Base-by-base conservation (phyloP, 2,797 vertebrate genomes). In the Psittacula derbiana region DNA sequence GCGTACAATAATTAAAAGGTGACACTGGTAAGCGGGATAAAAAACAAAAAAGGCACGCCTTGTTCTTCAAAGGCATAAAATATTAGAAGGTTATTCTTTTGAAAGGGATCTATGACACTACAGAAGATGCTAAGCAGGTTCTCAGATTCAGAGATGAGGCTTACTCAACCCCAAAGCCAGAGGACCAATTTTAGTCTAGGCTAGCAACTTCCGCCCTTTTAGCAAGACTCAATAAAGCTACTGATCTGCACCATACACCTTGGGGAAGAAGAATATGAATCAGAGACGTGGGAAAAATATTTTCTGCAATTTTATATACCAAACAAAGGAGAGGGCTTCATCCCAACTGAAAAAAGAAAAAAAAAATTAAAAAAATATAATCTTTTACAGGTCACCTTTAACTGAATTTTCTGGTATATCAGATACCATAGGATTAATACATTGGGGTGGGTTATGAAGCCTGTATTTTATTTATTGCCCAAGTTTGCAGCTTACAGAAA, bases 401-500 rank as follows among this genome's bases (percentile, higher is more conserved):
- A 80, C 41, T 78, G 71, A 78, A 44, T 75, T 91, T 43, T 67
- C 60, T 89, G 92, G 82, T 91, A 53, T 53, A 52, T 76, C 55
- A 44, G 30, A 72, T 92, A 93, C 76, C 44, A 23, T 28, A 38
- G 70, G 89, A 70, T 91, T 90, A 44, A 72, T 87, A 80, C 27
- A 11, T 73, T 41, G 86, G 90, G 91, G 19, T 10, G 41, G 87
- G 86, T 50, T 31, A 88, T 55, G 91, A 86, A 87, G 70, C 96
- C 96, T 92, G 81, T 52, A 53, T 93, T 92, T 95, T 81, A 89
- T 97, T 98, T 98, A 98, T 98, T 98, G 98, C 98, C 98, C 95
- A 92, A 96, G 97, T 97, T 94, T 98, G 98, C 98, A 98, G 98
- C 98, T 98, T 97, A 96, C 94, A 93, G 97, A 94, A 96, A 97